phyloP scores from a whole-genome alignment of 2,797 vertebrate species.

The Pyrocephalus nanus region DNA sequence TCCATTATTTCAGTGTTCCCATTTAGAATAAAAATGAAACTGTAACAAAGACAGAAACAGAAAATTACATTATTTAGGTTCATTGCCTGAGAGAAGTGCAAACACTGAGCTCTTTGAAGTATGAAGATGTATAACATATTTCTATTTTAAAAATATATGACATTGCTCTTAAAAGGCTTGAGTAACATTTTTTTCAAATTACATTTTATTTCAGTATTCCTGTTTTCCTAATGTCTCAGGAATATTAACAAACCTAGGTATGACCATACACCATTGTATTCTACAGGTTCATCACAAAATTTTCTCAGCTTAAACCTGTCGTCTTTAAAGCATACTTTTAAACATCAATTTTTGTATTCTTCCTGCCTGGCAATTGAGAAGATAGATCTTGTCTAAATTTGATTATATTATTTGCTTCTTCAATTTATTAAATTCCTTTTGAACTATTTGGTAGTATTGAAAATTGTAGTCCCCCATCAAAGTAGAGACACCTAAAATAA shows the following conservation, averaged over 20 bases:
- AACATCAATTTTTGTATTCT: neutral
- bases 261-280: neutral
- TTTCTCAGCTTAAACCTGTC: neutral
- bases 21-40: neutral
- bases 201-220: neutral
- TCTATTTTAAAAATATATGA: neutral
- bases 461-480: neutral
- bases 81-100: neutral
- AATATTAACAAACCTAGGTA: neutral
- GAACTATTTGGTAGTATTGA: neutral
- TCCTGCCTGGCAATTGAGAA: neutral
- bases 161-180: neutral
- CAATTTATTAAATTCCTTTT: neutral
- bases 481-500: neutral
- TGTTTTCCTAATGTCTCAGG: neutral
- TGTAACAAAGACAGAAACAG: neutral
- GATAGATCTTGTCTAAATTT: neutral
- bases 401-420: neutral
- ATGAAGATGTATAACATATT: neutral
- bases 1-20: neutral
- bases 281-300: neutral
- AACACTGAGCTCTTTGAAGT: neutral
- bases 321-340: neutral
- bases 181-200: neutral
- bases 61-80: neutral